Base-by-base conservation (phyloP, 2,797 vertebrate species). In the Channallabes apus region DNA sequence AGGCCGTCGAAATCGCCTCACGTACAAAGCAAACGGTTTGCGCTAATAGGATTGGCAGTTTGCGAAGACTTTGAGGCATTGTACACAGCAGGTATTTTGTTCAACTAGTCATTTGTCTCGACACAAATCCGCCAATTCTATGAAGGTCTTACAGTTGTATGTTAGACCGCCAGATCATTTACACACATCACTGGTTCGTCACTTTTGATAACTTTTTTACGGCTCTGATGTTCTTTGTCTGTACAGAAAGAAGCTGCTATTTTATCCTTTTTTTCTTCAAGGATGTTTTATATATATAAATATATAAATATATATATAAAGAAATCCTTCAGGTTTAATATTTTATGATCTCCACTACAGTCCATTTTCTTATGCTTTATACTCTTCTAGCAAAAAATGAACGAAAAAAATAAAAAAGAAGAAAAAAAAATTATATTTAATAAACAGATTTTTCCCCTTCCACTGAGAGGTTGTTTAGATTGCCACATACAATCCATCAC, bases 231-330 rank as follows among this genome's bases (percentile, higher is more conserved):
- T 96, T 98, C 96, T 97, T 96, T 96, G 96, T 98, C 96, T 98
- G 96, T 98, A 97, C 96, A 97, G 96, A 97, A 97, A 95, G 96
- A 97, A 97, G 98, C 97, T 99, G 97, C 97, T 99, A 98, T 97
- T 97, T 97, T 96, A 96, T 97, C 97, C 94, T 96, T 95, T 90
- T 94, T 95, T 95, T 92, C 95, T 96, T 96, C 94, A 96, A 97
- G 95, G 95, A 97, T 97, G 95, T 96, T 54, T 54, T 96, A 93
- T 96, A 94, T 79, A 85, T 80, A 81, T 77, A 84, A 79, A 64
- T 87, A 80, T 84, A 73, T 82, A 77, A 84, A 58, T 85, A 82
- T 88, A 82, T 88, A 73, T 85, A 79, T 76, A 86, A 89, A 89
- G 86, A 94, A 94, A 96, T 96, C 93, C 93, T 98, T 98, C 97